Base-by-base conservation (phyloP, 2,888 invertebrate species). In the Thymelicus acteon region DNA sequence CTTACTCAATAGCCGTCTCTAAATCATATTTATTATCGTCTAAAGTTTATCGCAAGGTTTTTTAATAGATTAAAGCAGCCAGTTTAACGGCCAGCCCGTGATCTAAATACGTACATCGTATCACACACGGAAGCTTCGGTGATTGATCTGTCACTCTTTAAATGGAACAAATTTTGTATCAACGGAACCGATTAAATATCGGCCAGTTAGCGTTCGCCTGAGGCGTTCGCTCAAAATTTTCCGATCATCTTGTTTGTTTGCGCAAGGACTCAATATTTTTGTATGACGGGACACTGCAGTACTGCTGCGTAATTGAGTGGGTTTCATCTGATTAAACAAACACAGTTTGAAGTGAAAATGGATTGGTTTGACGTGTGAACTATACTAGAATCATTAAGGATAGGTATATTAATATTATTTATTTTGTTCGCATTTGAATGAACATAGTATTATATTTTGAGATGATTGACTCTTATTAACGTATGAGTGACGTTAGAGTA, bases 211-310 rank as follows among this genome's bases (percentile, higher is more conserved):
- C 73, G 72, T 71, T 71, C n/a, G n/a, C n/a, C n/a, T n/a, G n/a
- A n/a, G n/a, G 66, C 73, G 72, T 71, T 71, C 31, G 64, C 40
- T 13, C 63, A 58, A 68, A 85, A 80, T 74, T 84, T 86, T 85
- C 84, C 85, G 67, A 72, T 37, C 70, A 71, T 72, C 13, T 63
- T 84, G 82, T 84, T 86, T 87, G 80, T 89, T 88, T 84, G 73
- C 78, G 75, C 75, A 73, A 75, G 68, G 67, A 69, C 72, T 75
- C 72, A 73, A 70, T 72, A 65, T 71, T 48, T 49, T n/a, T 49
- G 19, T 54, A 19, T 71, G 68, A 72, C 58, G 37, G n/a, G 39
- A 58, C 44, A 54, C 24, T 24, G 15, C 67, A 75, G 44, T 12
- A 5, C 10, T 44, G 76, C 63, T 76, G 76, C 67, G 67, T 67